These are phyloP conservation scores for Crotalus horridus DNA, from an alignment of 2,113 vertebrate genomes.

Conservation along the genomic window DNA sequence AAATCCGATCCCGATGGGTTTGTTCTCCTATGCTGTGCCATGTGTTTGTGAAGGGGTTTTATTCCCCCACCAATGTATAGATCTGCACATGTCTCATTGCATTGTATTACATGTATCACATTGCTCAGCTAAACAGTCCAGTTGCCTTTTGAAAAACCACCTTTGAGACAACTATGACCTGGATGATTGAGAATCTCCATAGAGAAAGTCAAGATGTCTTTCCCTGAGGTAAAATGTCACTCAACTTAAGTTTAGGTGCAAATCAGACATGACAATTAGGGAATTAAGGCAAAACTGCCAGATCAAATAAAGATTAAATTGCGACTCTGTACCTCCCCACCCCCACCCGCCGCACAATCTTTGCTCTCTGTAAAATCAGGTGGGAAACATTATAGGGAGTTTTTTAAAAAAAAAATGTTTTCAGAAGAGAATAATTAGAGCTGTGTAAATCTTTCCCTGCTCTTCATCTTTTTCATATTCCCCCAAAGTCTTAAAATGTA, in stretches of 20 bases:
- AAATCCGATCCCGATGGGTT: neutral
- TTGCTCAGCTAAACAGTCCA: neutral
- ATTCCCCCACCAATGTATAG: neutral
- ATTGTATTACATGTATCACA: neutral
- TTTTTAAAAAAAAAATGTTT: neutral
- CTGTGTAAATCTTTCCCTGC: neutral
- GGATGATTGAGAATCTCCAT: neutral
- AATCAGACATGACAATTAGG: neutral
- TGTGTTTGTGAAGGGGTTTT: neutral
- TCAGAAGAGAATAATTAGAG: neutral
- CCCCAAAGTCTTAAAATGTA: neutral
- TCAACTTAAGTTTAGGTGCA: neutral
- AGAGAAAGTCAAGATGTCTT: neutral
- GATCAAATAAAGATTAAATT: neutral
- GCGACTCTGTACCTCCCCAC: neutral
- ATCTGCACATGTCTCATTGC: neutral
- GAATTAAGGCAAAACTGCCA: neutral
- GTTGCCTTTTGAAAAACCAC: neutral
- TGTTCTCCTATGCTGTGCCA: neutral
- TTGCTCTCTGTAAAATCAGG: neutral
- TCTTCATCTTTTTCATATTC: neutral
- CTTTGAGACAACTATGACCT: neutral
- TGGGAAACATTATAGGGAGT: neutral
- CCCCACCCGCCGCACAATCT: neutral
- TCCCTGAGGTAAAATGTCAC: neutral